Evolutionary conservation across 2,113 vertebrate genomes (phyloP).

Genomic region (Myodes glareolus): DNA sequence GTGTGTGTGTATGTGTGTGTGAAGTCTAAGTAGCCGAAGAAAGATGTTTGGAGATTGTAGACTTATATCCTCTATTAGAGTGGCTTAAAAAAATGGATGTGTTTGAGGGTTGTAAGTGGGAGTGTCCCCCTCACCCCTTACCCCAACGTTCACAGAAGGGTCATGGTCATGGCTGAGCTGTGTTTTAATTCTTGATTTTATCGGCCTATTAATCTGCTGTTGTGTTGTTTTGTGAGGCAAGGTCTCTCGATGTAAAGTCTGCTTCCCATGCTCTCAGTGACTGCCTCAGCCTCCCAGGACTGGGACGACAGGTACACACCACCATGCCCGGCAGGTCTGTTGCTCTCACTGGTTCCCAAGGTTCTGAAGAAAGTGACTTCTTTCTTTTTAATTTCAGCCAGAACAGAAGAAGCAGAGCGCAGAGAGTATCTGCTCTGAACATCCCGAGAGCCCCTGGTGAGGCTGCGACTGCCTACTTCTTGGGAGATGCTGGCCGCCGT

Average conservation of each 20-base stretch:
- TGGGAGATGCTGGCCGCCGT: slow-evolving; percentile 81
- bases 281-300: background rate
- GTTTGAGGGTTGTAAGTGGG: slow-evolving; percentile 77
- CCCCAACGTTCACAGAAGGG: slow-evolving; percentile 78
- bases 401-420: slow-evolving; percentile 79
- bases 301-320: background rate
- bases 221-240: background rate
- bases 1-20: slow-evolving; percentile 74
- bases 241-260: background rate
- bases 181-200: slow-evolving; percentile 62
- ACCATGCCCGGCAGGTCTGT: background rate
- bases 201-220: slow-evolving; percentile 74
- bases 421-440: slow-evolving; percentile 75
- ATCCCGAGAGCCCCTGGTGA: slow-evolving; percentile 60
- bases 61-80: slow-evolving; percentile 79
- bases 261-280: background rate
- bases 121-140: slow-evolving; percentile 45
- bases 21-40: slow-evolving; percentile 24
- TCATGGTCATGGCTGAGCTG: slow-evolving; percentile 64
- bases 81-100: slow-evolving; percentile 83
- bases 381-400: slow-evolving; percentile 88
- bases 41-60: slow-evolving; percentile 71
- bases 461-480: slow-evolving; percentile 30
- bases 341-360: slow-evolving; percentile 70
- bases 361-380: slow-evolving; percentile 84